These are phyloP conservation scores for Dasyurus viverrinus DNA, from an alignment of 2,113 vertebrate species.

Conservation along the genomic window DNA sequence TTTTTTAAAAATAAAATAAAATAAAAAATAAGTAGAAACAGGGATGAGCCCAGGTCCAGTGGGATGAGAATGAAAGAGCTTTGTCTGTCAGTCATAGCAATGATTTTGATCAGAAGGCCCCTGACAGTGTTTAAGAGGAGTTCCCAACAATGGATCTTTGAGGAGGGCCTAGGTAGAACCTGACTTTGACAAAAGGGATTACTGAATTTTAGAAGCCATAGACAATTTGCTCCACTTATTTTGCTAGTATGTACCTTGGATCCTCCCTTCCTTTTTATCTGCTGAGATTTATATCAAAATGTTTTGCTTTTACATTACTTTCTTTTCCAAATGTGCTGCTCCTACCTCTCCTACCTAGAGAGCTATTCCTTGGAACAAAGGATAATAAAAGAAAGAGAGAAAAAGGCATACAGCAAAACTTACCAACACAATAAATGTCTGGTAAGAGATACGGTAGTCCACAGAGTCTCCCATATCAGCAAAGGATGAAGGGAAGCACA, in stretches of 20 bases:
- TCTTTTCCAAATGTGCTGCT: background rate
- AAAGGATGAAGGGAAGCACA: background rate
- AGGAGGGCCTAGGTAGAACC: background rate
- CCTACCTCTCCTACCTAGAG: background rate
- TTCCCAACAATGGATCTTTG: background rate
- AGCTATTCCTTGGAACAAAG: background rate
- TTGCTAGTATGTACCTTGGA: background rate
- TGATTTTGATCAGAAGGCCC: background rate
- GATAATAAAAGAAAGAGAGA: background rate
- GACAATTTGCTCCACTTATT: background rate
- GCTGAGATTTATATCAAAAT: background rate
- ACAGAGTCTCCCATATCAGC: background rate
- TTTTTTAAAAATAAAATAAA: too few species aligned
- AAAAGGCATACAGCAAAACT: background rate
- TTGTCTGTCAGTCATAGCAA: background rate
- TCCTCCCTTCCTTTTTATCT: background rate
- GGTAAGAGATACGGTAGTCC: background rate
- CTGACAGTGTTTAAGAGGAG: background rate
- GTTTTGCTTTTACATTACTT: background rate
- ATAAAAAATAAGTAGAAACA: background rate
- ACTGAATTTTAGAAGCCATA: background rate
- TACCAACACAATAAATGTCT: background rate
- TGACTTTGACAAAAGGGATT: background rate
- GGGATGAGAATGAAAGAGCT: background rate
- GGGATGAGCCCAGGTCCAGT: background rate